Conservation (phyloP, 2,797 vertebrate genomes). For the Sciaenops ocellatus region DNA sequence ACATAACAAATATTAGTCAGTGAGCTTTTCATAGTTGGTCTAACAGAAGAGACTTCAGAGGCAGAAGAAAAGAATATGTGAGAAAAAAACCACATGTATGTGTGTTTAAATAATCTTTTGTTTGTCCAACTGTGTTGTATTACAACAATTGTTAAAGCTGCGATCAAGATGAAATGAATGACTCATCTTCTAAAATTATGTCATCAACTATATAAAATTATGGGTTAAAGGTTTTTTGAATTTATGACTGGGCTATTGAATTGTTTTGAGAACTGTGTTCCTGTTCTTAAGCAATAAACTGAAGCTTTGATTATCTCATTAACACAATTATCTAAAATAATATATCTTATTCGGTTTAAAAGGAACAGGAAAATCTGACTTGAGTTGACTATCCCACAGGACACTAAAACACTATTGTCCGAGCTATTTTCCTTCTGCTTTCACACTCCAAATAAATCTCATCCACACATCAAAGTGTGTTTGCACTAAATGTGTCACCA, state of each 20-base stretch:
- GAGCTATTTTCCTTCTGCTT: conserved; percentile 40
- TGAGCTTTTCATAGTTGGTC: conserved; percentile 29
- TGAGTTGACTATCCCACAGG: conserved; percentile 35
- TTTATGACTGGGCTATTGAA: not conserved
- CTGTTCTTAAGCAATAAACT: not conserved
- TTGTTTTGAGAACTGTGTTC: not conserved
- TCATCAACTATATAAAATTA: not conserved
- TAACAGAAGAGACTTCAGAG: conserved; percentile 31
- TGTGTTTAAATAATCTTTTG: conserved; percentile 8
- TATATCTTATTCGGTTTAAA: not conserved
- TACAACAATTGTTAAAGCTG: not conserved
- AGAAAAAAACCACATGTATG: not conserved
- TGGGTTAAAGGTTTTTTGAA: not conserved
- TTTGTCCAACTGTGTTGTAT: not conserved
- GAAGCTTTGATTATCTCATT: not conserved
- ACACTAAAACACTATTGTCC: conserved; percentile 37
- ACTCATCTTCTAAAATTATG: not conserved
- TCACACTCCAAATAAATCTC: conserved; percentile 68
- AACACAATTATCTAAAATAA: not conserved
- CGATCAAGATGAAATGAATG: conserved; percentile 9
- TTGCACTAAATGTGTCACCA: conserved; percentile 60
- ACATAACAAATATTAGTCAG: conserved; percentile 49
- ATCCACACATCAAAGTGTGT: conserved; percentile 65
- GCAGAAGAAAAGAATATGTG: not conserved
- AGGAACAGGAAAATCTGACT: conserved; percentile 25